A percentile compares a stretch with the other conserved stretches of the same genome.
Evolutionary conservation across 2,888 invertebrate genomes (phyloP).

Genomic region (Dusona sp.): DNA sequence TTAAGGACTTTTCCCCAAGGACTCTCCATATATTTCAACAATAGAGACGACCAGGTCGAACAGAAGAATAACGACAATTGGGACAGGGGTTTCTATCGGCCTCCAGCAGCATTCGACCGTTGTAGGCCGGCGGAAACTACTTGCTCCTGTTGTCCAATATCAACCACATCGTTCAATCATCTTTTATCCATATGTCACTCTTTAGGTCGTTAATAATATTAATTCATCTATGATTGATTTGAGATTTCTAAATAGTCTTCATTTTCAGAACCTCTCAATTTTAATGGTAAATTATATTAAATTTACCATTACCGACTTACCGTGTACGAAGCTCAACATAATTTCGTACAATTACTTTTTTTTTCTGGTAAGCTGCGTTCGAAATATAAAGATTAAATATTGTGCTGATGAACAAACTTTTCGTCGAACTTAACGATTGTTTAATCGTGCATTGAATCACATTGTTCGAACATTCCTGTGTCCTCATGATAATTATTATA

Average conservation of each 20-base stretch:
- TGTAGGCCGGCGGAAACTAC: conserved; percentile 98
- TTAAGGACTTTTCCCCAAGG: conserved; percentile 6
- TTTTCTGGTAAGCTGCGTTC: background rate
- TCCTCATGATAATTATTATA: background rate
- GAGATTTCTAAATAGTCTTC: background rate
- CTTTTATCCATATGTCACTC: background rate
- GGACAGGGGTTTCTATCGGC: conserved; percentile 96
- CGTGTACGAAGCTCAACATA: background rate
- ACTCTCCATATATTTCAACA: conserved; percentile 14
- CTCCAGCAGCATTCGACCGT: conserved; percentile 92
- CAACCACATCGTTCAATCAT: conserved; percentile 46
- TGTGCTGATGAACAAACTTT: background rate
- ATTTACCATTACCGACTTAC: background rate
- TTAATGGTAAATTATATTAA: background rate
- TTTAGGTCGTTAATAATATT: background rate
- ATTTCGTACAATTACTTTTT: background rate
- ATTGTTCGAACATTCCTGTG: too few species aligned
- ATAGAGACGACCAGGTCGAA: background rate
- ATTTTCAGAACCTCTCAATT: background rate
- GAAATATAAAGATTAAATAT: background rate
- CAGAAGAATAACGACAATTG: conserved; percentile 73
- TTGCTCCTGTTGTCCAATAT: conserved; percentile 87
- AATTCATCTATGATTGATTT: background rate
- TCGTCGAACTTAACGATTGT: background rate
- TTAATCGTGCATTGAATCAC: too few species aligned